Conservation (phyloP, 2,888 invertebrate species). For the Xanthia togata region DNA sequence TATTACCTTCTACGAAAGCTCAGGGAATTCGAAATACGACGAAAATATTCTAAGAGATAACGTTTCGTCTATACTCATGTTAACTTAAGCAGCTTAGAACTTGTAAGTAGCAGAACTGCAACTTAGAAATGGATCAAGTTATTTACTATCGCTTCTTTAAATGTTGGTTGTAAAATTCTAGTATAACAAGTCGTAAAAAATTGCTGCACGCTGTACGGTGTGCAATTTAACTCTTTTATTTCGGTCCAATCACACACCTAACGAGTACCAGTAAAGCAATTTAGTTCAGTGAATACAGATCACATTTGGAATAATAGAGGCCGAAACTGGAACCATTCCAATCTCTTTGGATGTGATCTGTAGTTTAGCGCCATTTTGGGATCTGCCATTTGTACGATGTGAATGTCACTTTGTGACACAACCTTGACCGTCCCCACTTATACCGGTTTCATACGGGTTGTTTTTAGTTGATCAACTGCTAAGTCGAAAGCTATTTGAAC, state of each 20-base stretch:
- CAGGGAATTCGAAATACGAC: constrained; percentile 70
- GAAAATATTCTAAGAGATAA: constrained; percentile 62
- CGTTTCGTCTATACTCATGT: constrained; percentile 33
- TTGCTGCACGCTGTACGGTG: not conserved
- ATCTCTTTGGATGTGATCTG: constrained; percentile 52
- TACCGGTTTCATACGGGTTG: too few relatives aligned
- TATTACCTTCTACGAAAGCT: constrained; percentile 70
- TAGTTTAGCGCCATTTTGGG: constrained; percentile 43
- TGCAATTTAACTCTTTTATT: constrained; percentile 45
- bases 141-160: constrained; percentile 4
- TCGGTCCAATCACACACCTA: constrained; percentile 56
- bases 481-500: too few relatives aligned
- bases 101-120: constrained; percentile 7
- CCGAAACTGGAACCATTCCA: constrained; percentile 60
- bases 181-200: constrained; percentile 21
- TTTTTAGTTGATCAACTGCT: too few relatives aligned
- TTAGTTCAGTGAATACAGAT: constrained; percentile 60
- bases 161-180: not conserved
- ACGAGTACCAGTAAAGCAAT: constrained; percentile 58
- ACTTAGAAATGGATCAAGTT: constrained; percentile 14
- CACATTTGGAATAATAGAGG: constrained; percentile 61
- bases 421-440: constrained; percentile 1
- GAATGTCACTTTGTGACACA: constrained; percentile 25
- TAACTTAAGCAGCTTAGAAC: constrained; percentile 26
- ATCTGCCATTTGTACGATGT: constrained; percentile 26